Conservation (phyloP, 2,888 invertebrate genomes). For the Steinernema scapterisci region DNA sequence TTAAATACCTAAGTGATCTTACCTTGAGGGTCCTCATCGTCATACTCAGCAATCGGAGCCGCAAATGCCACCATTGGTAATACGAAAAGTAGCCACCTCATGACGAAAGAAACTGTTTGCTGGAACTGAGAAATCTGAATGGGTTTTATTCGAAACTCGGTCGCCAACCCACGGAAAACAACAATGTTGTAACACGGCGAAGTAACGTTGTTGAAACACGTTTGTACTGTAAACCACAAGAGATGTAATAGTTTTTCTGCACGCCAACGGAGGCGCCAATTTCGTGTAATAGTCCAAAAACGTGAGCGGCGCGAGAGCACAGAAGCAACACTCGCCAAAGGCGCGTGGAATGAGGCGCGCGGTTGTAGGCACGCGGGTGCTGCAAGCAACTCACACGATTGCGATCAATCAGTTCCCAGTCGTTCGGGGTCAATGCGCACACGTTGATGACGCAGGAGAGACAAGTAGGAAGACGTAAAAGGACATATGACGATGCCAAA, state of each 20-base stretch:
- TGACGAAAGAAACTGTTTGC: neutral
- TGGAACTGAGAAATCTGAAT: neutral
- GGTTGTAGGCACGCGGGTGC: neutral
- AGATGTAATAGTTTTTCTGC: constrained; percentile 18
- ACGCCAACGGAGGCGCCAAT: too few relatives aligned
- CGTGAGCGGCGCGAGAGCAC: neutral
- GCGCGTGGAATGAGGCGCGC: neutral
- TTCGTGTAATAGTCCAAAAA: constrained; percentile 2
- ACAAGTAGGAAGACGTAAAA: too few relatives aligned
- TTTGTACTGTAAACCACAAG: neutral
- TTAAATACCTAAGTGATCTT: too few relatives aligned
- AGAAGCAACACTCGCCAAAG: neutral
- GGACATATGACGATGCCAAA: too few relatives aligned
- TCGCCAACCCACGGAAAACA: neutral
- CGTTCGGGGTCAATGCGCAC: constrained; percentile 27
- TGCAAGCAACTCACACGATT: neutral
- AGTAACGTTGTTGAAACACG: neutral
- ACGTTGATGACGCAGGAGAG: constrained; percentile 6
- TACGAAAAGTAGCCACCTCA: neutral
- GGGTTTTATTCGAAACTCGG: constrained; percentile 4
- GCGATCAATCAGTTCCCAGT: constrained; percentile 20
- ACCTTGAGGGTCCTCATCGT: neutral
- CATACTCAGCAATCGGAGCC: neutral
- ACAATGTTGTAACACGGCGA: constrained; percentile 3
- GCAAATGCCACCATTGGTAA: neutral